Conservation (phyloP, 1,140 invertebrate species). For the Bombus vancouverensis region DNA sequence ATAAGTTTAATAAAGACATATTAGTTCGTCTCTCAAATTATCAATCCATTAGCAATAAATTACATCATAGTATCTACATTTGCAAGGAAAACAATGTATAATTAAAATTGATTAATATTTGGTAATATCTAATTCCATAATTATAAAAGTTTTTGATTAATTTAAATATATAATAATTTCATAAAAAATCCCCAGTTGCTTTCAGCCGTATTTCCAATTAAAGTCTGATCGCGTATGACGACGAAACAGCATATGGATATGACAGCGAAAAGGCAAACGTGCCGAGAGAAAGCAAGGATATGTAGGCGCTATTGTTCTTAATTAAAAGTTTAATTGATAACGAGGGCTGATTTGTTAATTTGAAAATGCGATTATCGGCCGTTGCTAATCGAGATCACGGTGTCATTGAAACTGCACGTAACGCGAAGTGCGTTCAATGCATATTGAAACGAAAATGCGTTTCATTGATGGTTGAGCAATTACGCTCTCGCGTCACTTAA, state of each 20-base stretch:
- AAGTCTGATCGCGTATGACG: not conserved
- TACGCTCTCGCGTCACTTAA: not conserved
- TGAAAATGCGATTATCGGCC: constrained; percentile 16
- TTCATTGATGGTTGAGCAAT: constrained; percentile 15
- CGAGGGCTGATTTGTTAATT: constrained; percentile 34
- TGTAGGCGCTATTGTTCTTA: constrained; percentile 21
- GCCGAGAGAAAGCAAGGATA: not conserved
- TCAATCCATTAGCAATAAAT: no score
- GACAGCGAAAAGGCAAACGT: not conserved
- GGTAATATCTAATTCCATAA: no score
- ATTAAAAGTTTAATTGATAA: constrained; percentile 50
- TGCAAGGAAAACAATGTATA: no score
- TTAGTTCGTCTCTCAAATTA: no score
- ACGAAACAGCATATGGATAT: not conserved
- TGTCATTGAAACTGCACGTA: not conserved
- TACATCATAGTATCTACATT: no score
- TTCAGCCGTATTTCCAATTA: not conserved
- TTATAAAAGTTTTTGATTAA: no score
- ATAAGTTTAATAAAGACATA: no score
- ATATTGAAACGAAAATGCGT: constrained; percentile 9
- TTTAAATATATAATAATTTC: no score
- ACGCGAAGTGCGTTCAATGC: not conserved
- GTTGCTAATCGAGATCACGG: constrained; percentile 6
- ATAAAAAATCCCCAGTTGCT: no score
- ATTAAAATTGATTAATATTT: no score